Conservation (phyloP, 1,140 invertebrate species). For the Caenorhabditis remanei region DNA sequence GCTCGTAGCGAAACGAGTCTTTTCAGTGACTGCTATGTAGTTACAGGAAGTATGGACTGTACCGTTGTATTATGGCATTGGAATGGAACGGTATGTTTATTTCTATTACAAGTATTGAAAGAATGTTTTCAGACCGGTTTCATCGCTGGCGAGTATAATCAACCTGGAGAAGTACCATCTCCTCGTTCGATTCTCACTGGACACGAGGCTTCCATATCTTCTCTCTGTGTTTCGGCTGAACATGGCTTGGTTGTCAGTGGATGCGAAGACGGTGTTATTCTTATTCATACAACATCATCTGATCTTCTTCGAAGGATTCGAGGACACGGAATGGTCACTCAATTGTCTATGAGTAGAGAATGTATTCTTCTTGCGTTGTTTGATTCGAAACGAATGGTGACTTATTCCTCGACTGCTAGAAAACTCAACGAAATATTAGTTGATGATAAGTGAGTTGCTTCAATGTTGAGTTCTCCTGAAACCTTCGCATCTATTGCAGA, state of each 20-base stretch:
- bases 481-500: constrained; percentile 43
- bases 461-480: neutral
- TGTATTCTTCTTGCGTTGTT: constrained; percentile 95
- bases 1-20: constrained; percentile 95
- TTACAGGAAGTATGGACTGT: constrained; percentile 96
- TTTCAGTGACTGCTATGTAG: constrained; percentile 97
- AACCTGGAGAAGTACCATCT: constrained; percentile 84
- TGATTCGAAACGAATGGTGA: constrained; percentile 79
- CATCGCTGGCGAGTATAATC: constrained; percentile 89
- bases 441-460: constrained; percentile 47
- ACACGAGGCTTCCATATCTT: constrained; percentile 93
- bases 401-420: constrained; percentile 90
- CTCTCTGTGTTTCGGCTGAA: constrained; percentile 95
- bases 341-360: constrained; percentile 85
- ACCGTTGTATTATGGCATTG: constrained; percentile 98
- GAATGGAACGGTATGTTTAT: constrained; percentile 81
- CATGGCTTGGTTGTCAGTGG: constrained; percentile 96
- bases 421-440: constrained; percentile 82
- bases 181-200: constrained; percentile 95
- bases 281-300: constrained; percentile 97
- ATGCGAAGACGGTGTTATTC: constrained; percentile 87
- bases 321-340: constrained; percentile 85
- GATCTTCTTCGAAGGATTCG: constrained; percentile 85
- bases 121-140: constrained; percentile 87
- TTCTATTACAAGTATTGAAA: neutral